These are phyloP conservation scores for Labeo calbasu DNA, from an alignment of 2,797 vertebrate species.

Conservation along the genomic window DNA sequence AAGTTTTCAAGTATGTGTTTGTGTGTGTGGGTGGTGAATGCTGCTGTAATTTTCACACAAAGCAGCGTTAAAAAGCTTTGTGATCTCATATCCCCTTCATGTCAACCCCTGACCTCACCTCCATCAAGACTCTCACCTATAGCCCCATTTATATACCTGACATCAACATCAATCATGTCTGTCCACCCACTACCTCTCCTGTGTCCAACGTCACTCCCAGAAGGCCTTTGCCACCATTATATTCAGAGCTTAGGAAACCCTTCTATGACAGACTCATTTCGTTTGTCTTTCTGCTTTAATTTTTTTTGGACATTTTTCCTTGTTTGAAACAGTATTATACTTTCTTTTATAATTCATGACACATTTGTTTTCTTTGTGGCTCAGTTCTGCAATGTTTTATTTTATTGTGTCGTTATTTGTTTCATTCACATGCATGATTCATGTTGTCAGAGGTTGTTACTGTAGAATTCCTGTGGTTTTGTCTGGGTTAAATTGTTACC, in stretches of 20 bases:
- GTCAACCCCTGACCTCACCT: neutral
- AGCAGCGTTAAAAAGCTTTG: neutral
- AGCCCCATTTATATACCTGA: neutral
- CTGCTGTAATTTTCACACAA: constrained; percentile 36
- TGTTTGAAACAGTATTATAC: constrained; percentile 11
- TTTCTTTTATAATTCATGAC: neutral
- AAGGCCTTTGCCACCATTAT: neutral
- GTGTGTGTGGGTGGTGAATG: constrained; percentile 43
- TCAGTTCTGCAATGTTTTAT: neutral
- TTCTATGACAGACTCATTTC: neutral
- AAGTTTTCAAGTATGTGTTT: constrained; percentile 40
- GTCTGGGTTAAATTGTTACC: neutral
- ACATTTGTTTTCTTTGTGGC: neutral
- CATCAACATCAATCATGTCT: neutral
- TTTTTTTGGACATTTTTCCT: no score
- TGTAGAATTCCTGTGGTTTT: constrained; percentile 9
- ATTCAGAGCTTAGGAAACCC: neutral
- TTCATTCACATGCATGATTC: neutral
- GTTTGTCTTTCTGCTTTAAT: neutral
- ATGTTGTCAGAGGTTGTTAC: neutral
- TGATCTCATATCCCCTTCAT: constrained; percentile 32
- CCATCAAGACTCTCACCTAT: neutral
- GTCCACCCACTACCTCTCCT: neutral
- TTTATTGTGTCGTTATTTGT: neutral
- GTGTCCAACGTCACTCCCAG: neutral